Percentiles rank a stretch among this genome's conserved stretches.
Conservation (phyloP, 2,113 vertebrate genomes). For the Melozone crissalis region DNA sequence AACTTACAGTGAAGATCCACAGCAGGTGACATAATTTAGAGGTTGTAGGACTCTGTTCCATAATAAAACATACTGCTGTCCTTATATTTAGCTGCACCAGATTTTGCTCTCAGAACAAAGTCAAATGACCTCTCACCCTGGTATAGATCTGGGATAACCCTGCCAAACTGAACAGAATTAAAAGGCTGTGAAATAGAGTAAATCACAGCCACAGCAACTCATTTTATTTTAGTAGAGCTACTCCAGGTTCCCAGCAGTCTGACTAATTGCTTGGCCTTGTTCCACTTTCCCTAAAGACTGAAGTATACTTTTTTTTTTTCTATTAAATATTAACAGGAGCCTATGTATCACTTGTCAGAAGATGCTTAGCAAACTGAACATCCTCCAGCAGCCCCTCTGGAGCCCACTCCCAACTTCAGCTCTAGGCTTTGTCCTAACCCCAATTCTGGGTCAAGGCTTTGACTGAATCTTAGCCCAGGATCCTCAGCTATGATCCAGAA, state of each 20-base stretch:
- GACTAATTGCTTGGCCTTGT: constrained; percentile 40
- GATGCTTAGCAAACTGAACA: background rate
- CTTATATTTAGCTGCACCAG: background rate
- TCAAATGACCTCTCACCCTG: background rate
- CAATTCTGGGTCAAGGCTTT: background rate
- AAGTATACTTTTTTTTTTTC: background rate
- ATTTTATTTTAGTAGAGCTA: constrained; percentile 31
- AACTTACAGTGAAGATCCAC: background rate
- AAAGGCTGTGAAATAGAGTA: constrained; percentile 31
- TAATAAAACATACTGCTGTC: background rate
- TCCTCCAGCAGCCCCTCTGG: background rate
- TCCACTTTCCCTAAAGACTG: constrained; percentile 31
- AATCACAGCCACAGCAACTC: constrained; percentile 21
- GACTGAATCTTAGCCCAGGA: background rate
- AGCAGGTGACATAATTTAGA: constrained; percentile 10
- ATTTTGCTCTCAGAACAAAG: background rate
- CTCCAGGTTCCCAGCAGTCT: constrained; percentile 27
- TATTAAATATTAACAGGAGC: constrained; percentile 6
- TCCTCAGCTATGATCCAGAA: background rate
- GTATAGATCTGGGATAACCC: constrained; percentile 27
- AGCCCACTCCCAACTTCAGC: background rate
- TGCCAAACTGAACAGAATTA: constrained; percentile 31
- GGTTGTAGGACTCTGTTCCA: background rate
- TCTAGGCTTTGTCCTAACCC: background rate
- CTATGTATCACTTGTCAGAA: background rate